These are phyloP conservation scores for Hydrozoanthus tunicans DNA, from an alignment of 64 coral and sea anemone genomes.

Conservation along the genomic window DNA sequence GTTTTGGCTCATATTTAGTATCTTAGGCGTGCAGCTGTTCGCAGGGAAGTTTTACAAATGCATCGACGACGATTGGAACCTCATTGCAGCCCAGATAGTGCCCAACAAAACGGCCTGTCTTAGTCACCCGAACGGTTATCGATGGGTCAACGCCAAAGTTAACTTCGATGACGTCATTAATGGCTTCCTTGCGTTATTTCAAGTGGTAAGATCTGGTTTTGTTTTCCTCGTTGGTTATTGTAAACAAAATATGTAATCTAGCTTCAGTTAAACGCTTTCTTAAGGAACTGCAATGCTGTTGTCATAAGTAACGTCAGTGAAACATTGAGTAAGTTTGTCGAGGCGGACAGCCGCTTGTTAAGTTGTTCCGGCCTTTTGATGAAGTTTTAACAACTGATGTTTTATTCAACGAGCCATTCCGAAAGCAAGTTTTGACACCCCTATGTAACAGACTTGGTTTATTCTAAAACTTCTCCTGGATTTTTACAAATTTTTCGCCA, in stretches of 20 bases:
- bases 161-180: constrained; percentile 96
- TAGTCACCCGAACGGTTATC: constrained; percentile 47
- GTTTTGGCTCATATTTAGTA: constrained; percentile 92
- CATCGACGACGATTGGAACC: constrained; percentile 60
- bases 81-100: constrained; percentile 33
- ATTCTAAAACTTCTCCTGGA: no score
- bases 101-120: constrained; percentile 74
- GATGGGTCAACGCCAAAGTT: constrained; percentile 84
- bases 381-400: no score
- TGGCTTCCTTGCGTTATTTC: constrained; percentile 81
- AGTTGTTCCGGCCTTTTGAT: no score
- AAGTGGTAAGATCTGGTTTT: constrained; percentile 62
- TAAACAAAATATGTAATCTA: neutral
- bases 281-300: no score
- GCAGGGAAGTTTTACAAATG: constrained; percentile 91
- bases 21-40: constrained; percentile 85
- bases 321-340: no score
- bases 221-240: neutral
- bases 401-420: no score
- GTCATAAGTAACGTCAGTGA: no score
- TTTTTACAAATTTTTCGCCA: no score
- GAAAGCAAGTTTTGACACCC: no score
- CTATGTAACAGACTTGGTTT: no score
- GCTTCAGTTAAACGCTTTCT: no score
- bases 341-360: no score